Evolutionary conservation across 23 tunicate genomes (phyloP).

Genomic region (Styela plicata): DNA sequence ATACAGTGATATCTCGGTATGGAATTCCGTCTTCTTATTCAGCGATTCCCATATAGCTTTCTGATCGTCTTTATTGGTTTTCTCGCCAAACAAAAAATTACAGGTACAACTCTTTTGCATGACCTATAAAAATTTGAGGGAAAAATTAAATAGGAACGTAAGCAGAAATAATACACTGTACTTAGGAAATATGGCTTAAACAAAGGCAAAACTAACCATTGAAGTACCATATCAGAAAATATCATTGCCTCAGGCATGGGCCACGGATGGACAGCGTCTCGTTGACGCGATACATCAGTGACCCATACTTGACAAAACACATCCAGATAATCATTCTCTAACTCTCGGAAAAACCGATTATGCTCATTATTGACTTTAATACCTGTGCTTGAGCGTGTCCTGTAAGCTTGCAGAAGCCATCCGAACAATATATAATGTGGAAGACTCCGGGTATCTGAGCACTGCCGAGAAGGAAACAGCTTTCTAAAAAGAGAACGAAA

Average conservation of each 20-base stretch:
- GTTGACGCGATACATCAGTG: too few species aligned
- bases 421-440: constrained; percentile 64
- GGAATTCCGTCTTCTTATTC: constrained; percentile 17
- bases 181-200: too few species aligned
- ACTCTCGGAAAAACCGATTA: background rate
- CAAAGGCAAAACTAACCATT: too few species aligned
- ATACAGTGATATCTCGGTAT: constrained; percentile 38
- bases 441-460: constrained; percentile 40
- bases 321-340: background rate
- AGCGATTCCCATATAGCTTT: constrained; percentile 27
- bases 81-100: constrained; percentile 40
- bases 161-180: background rate
- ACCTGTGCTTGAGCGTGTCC: constrained; percentile 49
- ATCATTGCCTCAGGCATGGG: too few species aligned
- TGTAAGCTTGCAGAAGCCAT: constrained; percentile 67
- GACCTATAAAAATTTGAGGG: too few species aligned
- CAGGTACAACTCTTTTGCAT: constrained; percentile 63
- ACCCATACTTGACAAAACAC: too few species aligned
- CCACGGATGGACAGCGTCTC: too few species aligned
- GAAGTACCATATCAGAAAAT: background rate
- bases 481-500: constrained; percentile 31
- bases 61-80: constrained; percentile 14
- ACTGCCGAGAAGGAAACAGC: constrained; percentile 51
- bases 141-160: too few species aligned
- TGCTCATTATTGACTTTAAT: too few species aligned